Base-by-base conservation (phyloP, 2,113 vertebrate genomes). In the Triplophysa rosa region DNA sequence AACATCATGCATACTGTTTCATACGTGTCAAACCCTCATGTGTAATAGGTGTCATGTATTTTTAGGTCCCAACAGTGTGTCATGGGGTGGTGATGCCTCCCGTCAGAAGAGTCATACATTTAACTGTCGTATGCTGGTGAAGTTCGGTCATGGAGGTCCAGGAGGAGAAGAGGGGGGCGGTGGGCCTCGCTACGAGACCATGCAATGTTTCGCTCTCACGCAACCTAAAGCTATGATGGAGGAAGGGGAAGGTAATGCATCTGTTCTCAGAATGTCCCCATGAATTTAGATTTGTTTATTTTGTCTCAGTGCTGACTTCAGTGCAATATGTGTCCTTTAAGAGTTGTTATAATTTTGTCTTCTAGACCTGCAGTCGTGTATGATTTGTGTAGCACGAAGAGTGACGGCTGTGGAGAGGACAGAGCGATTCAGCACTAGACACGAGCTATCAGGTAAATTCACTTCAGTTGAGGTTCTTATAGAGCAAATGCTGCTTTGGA, bases 151-250 rank as follows among this genome's bases (percentile, higher is more conserved):
- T 6, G 93, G 94, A 78, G 82, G 82, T 52, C 70, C 68, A 88
- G 86, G 78, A 10, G 49, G 94, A 65, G 96, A 98, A 80, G 95
- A 97, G 78, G 88, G 93, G 12, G 56, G 81, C 0, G 93, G 89
- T 16, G 84, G 86, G 67, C 95, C 94, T n/a, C 94, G 95, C 92
- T 98, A 96, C 0, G 98, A 99, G 90, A 96, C 95, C 24, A 99
- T 99, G 98, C 98, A 99, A 86, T 99, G 98, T 86, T 99, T 99
- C 63, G 98, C 98, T 52, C 93, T 99, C 73, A 98, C 96, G 5
- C 98, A 99, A 86, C 98, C 97, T 11, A 94, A 95, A 62, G 96
- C 97, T 79, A 98, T 99, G 94, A 95, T 99, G 93, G 98, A 99
- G 84, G 98, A 99, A 81, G 97, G 97, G 3, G 97, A 98, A 93